These are phyloP conservation scores for Taenioides sp. DNA, from an alignment of 2,797 vertebrate genomes.

Conservation along the genomic window DNA sequence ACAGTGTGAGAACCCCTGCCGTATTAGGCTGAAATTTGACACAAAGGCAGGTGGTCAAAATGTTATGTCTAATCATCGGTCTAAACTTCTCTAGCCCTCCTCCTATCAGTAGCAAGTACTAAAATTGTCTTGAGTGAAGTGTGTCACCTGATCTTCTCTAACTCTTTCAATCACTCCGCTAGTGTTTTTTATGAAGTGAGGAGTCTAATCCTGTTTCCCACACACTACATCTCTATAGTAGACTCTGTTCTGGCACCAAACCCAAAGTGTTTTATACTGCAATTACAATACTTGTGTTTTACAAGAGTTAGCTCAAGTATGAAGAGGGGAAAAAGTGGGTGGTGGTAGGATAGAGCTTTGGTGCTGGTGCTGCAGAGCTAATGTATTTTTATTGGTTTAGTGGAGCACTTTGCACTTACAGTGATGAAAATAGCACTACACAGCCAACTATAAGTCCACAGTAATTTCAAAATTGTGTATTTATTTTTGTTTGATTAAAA, in stretches of 20 bases:
- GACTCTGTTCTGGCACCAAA: slow-evolving; percentile 45
- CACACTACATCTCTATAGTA: slow-evolving; percentile 22
- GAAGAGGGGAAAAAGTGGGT: slow-evolving; percentile 31
- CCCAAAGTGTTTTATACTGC: neutral
- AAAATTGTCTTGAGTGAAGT: slow-evolving; percentile 34
- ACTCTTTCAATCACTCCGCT: slow-evolving; percentile 31
- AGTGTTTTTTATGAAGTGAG: slow-evolving; percentile 65
- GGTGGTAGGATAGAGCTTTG: slow-evolving; percentile 33
- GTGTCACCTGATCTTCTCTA: slow-evolving; percentile 45
- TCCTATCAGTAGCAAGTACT: slow-evolving; percentile 35
- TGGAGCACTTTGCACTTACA: slow-evolving; percentile 45
- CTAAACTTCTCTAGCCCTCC: neutral
- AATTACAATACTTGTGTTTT: slow-evolving; percentile 47
- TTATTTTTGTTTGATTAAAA: neutral
- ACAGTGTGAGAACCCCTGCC: neutral
- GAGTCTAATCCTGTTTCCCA: slow-evolving; percentile 54
- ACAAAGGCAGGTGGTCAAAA: neutral
- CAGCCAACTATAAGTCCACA: slow-evolving; percentile 26
- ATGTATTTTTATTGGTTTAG: slow-evolving; percentile 60
- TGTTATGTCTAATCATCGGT: neutral
- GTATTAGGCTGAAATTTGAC: neutral
- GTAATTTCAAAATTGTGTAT: neutral
- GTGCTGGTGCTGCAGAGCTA: slow-evolving; percentile 43
- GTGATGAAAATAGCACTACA: slow-evolving; percentile 41
- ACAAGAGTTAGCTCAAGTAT: slow-evolving; percentile 34